A percentile compares a stretch with the other conserved stretches of the same genome.
phyloP scores from a whole-genome alignment of 2,113 vertebrate species.

The Periophthalmus modestus region DNA sequence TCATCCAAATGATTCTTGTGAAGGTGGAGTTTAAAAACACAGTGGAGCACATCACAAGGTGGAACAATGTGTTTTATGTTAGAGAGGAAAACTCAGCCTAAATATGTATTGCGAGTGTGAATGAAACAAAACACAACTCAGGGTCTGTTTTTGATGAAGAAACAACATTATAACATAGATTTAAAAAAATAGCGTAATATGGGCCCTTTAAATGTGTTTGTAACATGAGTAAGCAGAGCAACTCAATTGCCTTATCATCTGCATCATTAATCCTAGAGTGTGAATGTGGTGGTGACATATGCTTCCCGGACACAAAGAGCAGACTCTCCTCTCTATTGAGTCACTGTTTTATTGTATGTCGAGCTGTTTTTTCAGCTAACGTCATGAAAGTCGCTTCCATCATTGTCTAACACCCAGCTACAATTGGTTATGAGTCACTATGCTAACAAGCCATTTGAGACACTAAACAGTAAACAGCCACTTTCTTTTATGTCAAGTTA shows the following conservation, averaged over 20 bases:
- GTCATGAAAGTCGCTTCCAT: constrained; percentile 28
- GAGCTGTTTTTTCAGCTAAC: background rate
- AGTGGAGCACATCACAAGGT: too few relatives aligned
- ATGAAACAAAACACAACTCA: too few relatives aligned
- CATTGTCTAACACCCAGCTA: constrained; percentile 11
- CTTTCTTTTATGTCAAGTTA: background rate
- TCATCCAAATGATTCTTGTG: too few relatives aligned
- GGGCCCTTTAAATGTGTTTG: background rate
- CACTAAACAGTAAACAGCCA: background rate
- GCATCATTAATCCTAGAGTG: background rate
- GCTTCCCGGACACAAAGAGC: constrained; percentile 2
- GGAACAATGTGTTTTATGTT: too few relatives aligned
- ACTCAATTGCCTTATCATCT: constrained; percentile 2
- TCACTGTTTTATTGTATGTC: constrained; percentile 29
- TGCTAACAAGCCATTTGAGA: background rate
- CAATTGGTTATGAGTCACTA: constrained; percentile 42
- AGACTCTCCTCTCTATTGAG: constrained; percentile 17
- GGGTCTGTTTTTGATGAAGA: too few relatives aligned
- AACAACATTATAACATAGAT: too few relatives aligned
- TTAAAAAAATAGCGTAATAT: too few relatives aligned
- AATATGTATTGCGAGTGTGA: too few relatives aligned
- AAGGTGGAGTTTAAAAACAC: too few relatives aligned
- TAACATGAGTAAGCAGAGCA: background rate
- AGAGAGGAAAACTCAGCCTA: too few relatives aligned
- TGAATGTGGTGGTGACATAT: background rate